These are phyloP conservation scores for Chironex yamaguchii DNA, from an alignment of 30 jellyfish, hydroid and myxozoan genomes.

Conservation along the genomic window DNA sequence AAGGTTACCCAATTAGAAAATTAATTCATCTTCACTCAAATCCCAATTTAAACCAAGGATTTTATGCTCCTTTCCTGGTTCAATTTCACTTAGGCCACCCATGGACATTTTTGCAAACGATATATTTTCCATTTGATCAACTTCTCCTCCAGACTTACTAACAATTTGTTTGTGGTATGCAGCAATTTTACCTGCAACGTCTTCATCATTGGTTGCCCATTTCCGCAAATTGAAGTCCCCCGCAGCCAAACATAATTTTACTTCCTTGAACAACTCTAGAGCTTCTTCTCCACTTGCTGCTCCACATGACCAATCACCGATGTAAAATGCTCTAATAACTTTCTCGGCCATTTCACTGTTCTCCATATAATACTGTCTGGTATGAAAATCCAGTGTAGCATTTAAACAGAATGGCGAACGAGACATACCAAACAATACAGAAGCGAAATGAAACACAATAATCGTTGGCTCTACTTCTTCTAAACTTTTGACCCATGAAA, in stretches of 20 bases:
- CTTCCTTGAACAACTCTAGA: background rate
- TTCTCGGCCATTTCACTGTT: conserved; percentile 38
- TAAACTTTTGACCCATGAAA: background rate
- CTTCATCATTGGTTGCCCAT: conserved; percentile 43
- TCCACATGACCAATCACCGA: conserved; percentile 58
- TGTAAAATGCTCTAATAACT: conserved; percentile 1
- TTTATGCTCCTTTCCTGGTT: conserved; percentile 13
- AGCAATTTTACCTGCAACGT: background rate
- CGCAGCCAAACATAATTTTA: conserved; percentile 29
- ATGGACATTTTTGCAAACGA: conserved; percentile 24
- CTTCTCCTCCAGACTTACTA: background rate
- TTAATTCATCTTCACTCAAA: background rate
- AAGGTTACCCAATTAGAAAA: background rate
- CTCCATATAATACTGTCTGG: background rate
- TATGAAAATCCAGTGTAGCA: conserved; percentile 39
- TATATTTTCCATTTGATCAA: background rate
- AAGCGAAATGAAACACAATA: background rate
- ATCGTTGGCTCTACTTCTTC: background rate
- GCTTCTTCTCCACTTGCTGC: conserved; percentile 35
- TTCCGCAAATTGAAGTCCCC: conserved; percentile 48
- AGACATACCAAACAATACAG: conserved; percentile 50
- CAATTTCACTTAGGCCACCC: conserved; percentile 37
- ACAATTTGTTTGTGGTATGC: background rate
- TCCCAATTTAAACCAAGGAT: conserved; percentile 49
- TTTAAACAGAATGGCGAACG: conserved; percentile 45